These are phyloP conservation scores for Zaprionus tsacasi DNA, from an alignment of 1,140 invertebrate species.

Conservation along the genomic window DNA sequence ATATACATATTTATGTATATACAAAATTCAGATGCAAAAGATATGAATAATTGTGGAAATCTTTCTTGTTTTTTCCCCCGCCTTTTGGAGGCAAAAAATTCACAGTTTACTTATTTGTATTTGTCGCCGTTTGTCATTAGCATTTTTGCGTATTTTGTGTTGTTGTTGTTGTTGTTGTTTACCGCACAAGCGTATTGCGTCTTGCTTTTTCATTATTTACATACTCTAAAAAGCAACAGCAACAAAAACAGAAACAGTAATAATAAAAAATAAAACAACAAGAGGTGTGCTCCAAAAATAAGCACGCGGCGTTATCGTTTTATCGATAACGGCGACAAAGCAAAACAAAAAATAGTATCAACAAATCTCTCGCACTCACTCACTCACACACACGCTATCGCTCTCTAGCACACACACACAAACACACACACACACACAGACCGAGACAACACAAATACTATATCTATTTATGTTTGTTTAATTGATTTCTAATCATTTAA, in stretches of 20 bases:
- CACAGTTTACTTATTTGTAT: slow-evolving; percentile 8
- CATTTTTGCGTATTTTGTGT: slow-evolving; percentile 35
- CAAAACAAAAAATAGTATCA: slow-evolving; percentile 47
- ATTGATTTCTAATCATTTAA: slow-evolving; percentile 76
- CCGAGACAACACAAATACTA: slow-evolving; percentile 15
- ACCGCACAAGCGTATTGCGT: slow-evolving; percentile 64
- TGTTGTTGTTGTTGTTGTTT: slow-evolving; percentile 53
- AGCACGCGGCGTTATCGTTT: slow-evolving; percentile 57
- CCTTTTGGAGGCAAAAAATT: slow-evolving; percentile 20
- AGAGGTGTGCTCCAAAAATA: slow-evolving; percentile 44
- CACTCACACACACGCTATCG: neutral
- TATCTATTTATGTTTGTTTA: slow-evolving; percentile 72
- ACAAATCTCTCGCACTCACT: slow-evolving; percentile 21
- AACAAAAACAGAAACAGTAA: slow-evolving; percentile 33
- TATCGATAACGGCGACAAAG: slow-evolving; percentile 72
- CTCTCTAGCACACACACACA: slow-evolving; percentile 2
- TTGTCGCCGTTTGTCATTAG: slow-evolving; percentile 36
- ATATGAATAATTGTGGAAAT: neutral
- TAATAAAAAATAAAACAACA: slow-evolving; percentile 48
- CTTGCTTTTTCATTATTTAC: slow-evolving; percentile 62
- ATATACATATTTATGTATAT: neutral
- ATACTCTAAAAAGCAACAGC: slow-evolving; percentile 40
- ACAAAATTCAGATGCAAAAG: neutral
- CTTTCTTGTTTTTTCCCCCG: neutral
- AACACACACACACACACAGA: neutral